Conservation (phyloP, 2,797 vertebrate genomes). For the Prionace glauca region DNA sequence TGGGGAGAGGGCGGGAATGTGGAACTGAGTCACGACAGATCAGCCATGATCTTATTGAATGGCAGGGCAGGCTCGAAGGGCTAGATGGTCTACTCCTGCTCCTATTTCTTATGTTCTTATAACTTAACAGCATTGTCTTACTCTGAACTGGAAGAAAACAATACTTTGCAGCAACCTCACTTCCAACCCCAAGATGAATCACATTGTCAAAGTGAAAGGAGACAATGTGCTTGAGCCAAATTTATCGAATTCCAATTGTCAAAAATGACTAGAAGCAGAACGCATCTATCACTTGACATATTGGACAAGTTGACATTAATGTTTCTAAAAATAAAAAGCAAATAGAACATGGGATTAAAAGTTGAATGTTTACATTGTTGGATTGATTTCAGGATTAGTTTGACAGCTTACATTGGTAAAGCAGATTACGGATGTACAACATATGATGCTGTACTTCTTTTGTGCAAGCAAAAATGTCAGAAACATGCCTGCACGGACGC, state of each 20-base stretch:
- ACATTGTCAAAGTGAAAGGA: neutral
- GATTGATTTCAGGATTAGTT: neutral
- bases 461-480: neutral
- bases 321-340: neutral
- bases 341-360: neutral
- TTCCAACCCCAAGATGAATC: neutral
- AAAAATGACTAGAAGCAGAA: neutral
- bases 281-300: neutral
- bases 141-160: neutral
- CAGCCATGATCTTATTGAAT: too few species aligned
- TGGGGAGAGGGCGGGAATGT: too few species aligned
- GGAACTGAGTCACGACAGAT: too few species aligned
- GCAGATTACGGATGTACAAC: neutral
- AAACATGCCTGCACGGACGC: neutral
- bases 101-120: too few species aligned
- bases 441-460: too few species aligned
- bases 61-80: too few species aligned
- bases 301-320: neutral
- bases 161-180: neutral
- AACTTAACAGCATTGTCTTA: neutral
- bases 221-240: neutral
- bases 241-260: neutral
- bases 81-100: too few species aligned
- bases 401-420: neutral
- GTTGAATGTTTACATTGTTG: neutral